A percentile compares a stretch with the other conserved stretches of the same genome.
Conservation (phyloP, 2,888 invertebrate species). For the Agrotis clavis region DNA sequence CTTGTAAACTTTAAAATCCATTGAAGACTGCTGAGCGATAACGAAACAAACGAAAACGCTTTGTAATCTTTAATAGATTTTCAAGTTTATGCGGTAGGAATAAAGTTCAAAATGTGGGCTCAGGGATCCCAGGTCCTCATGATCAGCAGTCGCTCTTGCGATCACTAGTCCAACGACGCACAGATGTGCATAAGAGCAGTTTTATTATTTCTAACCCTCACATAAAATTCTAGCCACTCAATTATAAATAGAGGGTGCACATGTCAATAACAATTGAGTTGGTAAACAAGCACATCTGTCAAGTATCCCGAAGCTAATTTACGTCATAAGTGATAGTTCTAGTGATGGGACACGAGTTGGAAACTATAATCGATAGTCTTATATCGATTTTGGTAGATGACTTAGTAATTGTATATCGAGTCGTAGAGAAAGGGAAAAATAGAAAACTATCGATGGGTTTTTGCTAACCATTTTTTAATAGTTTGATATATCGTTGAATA, state of each 20-base stretch:
- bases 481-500: too few species aligned
- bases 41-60: too few species aligned
- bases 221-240: conserved; percentile 17
- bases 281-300: conserved; percentile 67
- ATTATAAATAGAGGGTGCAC: conserved; percentile 52
- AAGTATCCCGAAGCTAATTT: conserved; percentile 66
- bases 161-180: too few species aligned
- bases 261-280: conserved; percentile 53
- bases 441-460: conserved; percentile 3
- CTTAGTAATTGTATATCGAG: not conserved
- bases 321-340: conserved; percentile 69
- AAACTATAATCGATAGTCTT: conserved; percentile 26
- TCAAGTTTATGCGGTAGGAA: too few species aligned
- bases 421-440: not conserved
- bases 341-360: conserved; percentile 56
- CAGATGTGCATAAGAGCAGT: conserved; percentile 14
- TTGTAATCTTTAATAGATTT: too few species aligned
- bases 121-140: too few species aligned
- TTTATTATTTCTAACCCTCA: conserved; percentile 1
- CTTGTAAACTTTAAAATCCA: too few species aligned
- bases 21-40: too few species aligned
- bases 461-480: not conserved
- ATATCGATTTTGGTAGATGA: not conserved
- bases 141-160: too few species aligned
- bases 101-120: too few species aligned